Base-by-base conservation (phyloP, 2,113 vertebrate species). In the Rissa tridactyla region DNA sequence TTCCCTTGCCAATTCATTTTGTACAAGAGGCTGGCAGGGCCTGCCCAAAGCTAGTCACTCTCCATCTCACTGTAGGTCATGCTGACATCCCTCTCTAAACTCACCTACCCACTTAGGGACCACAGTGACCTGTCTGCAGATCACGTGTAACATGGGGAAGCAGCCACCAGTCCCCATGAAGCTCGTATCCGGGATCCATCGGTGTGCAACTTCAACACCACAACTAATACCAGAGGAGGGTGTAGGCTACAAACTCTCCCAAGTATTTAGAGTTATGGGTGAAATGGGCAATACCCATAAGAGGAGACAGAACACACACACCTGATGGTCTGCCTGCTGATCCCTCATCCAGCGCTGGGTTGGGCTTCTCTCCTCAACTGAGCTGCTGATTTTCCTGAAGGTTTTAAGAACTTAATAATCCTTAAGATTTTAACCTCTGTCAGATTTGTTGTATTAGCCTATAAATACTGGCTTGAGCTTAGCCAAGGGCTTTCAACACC, bases 281-380 rank as follows among this genome's bases (percentile, higher is more conserved):
- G 73, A 82, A 82, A 51, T 6, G 11, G 25, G 42, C 29, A 57
- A 8, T 16, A 81, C 17, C 14, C 10, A 1, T 9, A 32, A 46
- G 32, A 52, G 23, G 15, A 73, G 18, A 78, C 29, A 82, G 34
- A 62, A 71, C 32, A 76, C 7, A 38, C 0, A 60, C 15, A 88
- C 18, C 64, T 49, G 36, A 32, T 23, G 30, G 57, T 13, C 36
- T 55, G 29, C 34, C 34, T 49, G 51, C 57, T 23, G 4, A 7
- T 32, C 34, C 21, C 51, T 49, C 15, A 0, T 22, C 1, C 0
- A 1, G 42, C 38, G n/a, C 32, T 17, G 23, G 13, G 12, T 2
- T 70, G 54, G 38, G 58, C 27, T 30, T 52, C 75, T 54, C 57
- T 52, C 51, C 69, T 77, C 46, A 58, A 15, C 27, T 25, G 27